Conservation (phyloP, 2,888 invertebrate genomes). For the Bimastos eiseni region DNA sequence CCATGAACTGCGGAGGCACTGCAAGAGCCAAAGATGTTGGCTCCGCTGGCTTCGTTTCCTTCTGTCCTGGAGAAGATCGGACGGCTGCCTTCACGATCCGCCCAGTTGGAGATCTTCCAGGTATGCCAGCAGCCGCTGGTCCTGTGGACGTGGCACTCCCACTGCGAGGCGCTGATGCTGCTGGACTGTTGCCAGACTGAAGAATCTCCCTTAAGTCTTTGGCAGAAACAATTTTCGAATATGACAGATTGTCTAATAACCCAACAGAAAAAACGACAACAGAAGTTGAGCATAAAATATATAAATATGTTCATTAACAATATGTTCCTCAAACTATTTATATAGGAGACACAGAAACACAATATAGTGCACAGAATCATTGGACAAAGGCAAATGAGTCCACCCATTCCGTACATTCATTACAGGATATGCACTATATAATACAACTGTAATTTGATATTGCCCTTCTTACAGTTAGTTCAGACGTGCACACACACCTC, state of each 20-base stretch:
- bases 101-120: not conserved
- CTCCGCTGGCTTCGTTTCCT: not conserved
- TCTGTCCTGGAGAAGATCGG: not conserved
- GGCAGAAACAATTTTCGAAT: constrained; percentile 39
- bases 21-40: not conserved
- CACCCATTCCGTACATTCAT: too few relatives aligned
- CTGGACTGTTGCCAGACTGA: not conserved
- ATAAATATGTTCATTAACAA: not conserved
- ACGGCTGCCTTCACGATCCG: not conserved
- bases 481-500: too few relatives aligned
- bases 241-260: constrained; percentile 37
- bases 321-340: too few relatives aligned
- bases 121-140: not conserved
- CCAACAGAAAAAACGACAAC: not conserved
- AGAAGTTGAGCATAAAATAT: not conserved
- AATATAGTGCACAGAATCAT: too few relatives aligned
- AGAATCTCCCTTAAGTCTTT: constrained; percentile 21
- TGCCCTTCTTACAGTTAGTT: too few relatives aligned
- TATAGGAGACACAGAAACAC: too few relatives aligned
- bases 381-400: too few relatives aligned
- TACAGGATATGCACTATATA: too few relatives aligned
- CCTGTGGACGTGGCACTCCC: not conserved
- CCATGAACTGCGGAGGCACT: not conserved
- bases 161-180: not conserved
- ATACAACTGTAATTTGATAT: too few relatives aligned